These are phyloP conservation scores for Corythornis vintsioides DNA, from an alignment of 2,113 vertebrate genomes.

Conservation along the genomic window DNA sequence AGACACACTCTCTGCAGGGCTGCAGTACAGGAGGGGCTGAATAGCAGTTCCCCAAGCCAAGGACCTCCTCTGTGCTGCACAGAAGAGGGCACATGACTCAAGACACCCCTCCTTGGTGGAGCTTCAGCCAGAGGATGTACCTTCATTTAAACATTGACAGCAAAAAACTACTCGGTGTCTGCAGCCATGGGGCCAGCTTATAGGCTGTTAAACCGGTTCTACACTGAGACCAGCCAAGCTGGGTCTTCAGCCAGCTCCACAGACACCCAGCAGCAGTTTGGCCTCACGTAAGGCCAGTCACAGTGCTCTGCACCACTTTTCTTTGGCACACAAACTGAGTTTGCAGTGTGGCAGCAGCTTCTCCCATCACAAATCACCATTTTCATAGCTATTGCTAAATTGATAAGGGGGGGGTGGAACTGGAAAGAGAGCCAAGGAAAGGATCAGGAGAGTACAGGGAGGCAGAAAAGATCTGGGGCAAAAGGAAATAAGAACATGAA, in stretches of 20 bases:
- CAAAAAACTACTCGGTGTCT: not conserved
- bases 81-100: not conserved
- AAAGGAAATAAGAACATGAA: not conserved
- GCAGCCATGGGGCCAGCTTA: not conserved
- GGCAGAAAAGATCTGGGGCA: not conserved
- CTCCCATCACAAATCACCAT: not conserved
- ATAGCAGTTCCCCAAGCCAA: not conserved
- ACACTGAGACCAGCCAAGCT: not conserved
- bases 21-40: not conserved
- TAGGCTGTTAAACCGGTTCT: not conserved
- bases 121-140: not conserved
- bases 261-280: not conserved
- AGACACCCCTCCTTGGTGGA: not conserved
- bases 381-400: not conserved
- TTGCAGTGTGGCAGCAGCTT: not conserved
- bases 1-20: not conserved
- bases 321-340: not conserved
- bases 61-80: not conserved
- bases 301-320: fast-evolving
- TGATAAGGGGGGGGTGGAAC: not conserved
- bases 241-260: not conserved
- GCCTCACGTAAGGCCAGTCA: not conserved
- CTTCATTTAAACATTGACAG: not conserved
- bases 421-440: not conserved
- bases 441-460: not conserved